phyloP scores from a whole-genome alignment of 2,113 vertebrate species.

The Loxodonta africana region DNA sequence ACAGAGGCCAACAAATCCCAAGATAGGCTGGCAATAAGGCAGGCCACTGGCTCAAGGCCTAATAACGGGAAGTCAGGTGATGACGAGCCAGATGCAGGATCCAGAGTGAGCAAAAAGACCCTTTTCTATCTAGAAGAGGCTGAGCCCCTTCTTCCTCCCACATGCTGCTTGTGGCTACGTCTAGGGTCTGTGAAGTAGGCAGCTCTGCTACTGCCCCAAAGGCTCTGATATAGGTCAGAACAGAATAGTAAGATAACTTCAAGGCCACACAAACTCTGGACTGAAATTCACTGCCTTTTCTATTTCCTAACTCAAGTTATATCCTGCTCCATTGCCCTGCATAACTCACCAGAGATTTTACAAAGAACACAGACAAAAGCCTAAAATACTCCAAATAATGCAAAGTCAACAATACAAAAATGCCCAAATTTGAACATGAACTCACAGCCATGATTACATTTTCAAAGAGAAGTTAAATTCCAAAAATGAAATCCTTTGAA shows the following conservation, averaged over 20 bases:
- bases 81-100: too few relatives aligned
- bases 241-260: background rate
- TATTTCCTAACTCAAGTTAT: background rate
- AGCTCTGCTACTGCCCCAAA: background rate
- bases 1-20: too few relatives aligned
- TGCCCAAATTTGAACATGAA: background rate
- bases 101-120: too few relatives aligned
- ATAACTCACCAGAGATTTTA: background rate
- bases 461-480: background rate
- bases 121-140: too few relatives aligned
- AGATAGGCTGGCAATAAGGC: too few relatives aligned
- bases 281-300: background rate
- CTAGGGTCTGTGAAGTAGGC: background rate
- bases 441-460: background rate
- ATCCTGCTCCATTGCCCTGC: background rate
- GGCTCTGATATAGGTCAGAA: background rate
- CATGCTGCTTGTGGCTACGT: background rate
- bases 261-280: background rate
- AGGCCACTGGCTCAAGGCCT: too few relatives aligned
- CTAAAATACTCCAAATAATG: background rate
- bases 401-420: background rate
- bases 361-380: background rate
- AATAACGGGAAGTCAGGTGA: too few relatives aligned
- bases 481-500: slow-evolving; percentile 13
- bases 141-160: background rate